phyloP scores from a whole-genome alignment of 2,113 vertebrate genomes.

The Orientallactaga bullata region DNA sequence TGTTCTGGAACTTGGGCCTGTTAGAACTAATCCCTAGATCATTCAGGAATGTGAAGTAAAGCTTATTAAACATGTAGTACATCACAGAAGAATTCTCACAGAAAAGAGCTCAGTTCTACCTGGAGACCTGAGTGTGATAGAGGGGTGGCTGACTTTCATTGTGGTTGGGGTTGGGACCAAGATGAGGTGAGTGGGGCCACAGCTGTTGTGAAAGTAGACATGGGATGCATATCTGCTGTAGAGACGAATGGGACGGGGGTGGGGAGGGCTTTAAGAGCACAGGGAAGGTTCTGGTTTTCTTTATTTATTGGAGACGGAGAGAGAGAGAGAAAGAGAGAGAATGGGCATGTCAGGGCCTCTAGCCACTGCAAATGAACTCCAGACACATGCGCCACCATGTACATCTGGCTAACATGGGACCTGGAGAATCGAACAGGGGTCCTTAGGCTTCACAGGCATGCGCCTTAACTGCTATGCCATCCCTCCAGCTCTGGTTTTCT shows the following conservation, averaged over 20 bases:
- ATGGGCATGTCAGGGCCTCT: no score
- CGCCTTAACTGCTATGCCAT: no score
- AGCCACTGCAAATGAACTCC: no score
- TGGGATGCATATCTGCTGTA: not conserved
- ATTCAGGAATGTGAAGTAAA: not conserved
- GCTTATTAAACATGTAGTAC: not conserved
- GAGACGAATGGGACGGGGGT: not conserved
- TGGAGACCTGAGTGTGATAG: not conserved
- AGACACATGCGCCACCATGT: no score
- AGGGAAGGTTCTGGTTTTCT: not conserved
- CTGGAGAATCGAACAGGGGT: no score
- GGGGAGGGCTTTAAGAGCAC: not conserved
- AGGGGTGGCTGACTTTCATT: not conserved
- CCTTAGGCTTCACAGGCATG: no score
- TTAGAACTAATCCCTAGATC: not conserved
- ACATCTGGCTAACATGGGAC: no score
- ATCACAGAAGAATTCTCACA: not conserved
- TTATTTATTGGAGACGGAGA: no score
- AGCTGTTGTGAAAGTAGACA: not conserved
- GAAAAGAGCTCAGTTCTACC: not conserved
- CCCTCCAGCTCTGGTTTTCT: not conserved
- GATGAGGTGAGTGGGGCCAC: not conserved
- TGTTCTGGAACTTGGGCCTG: not conserved
- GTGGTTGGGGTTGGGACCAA: not conserved
- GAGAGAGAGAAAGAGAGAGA: no score